These are phyloP conservation scores for Brienomyrus longianalis DNA, from an alignment of 2,113 vertebrate species.

Conservation along the genomic window DNA sequence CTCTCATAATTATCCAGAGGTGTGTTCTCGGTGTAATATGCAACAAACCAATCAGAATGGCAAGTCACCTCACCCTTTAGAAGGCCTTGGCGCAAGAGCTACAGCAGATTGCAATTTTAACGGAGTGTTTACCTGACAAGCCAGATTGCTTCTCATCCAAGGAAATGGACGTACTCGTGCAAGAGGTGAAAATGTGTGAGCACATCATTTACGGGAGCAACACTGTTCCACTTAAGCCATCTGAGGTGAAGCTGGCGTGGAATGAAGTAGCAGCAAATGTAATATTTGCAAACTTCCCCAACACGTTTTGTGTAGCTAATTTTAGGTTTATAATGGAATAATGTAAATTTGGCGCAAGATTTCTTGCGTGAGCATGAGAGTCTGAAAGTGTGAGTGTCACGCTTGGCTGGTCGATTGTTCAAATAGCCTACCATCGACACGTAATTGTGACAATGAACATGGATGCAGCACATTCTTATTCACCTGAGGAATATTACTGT, in stretches of 20 bases:
- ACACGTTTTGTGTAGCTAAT: too few relatives aligned
- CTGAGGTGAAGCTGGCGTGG: neutral
- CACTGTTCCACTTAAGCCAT: neutral
- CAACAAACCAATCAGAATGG: neutral
- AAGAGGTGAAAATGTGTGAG: neutral
- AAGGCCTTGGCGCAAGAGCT: too few relatives aligned
- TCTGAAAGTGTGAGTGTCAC: too few relatives aligned
- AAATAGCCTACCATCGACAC: neutral
- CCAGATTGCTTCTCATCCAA: neutral
- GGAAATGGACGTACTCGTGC: neutral
- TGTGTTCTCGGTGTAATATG: neutral
- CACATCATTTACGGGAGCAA: neutral
- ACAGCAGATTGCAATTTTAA: neutral
- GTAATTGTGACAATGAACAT: too few relatives aligned
- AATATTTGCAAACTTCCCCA: too few relatives aligned
- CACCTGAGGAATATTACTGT: neutral
- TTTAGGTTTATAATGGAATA: too few relatives aligned
- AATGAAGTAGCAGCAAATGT: neutral
- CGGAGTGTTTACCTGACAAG: neutral
- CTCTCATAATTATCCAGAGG: too few relatives aligned
- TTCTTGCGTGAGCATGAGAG: too few relatives aligned
- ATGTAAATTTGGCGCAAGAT: too few relatives aligned
- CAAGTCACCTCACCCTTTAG: too few relatives aligned
- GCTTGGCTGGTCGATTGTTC: neutral
- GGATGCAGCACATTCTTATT: too few relatives aligned